Conservation (phyloP, 2,113 vertebrate genomes). For the Thoracochromis brauschi region DNA sequence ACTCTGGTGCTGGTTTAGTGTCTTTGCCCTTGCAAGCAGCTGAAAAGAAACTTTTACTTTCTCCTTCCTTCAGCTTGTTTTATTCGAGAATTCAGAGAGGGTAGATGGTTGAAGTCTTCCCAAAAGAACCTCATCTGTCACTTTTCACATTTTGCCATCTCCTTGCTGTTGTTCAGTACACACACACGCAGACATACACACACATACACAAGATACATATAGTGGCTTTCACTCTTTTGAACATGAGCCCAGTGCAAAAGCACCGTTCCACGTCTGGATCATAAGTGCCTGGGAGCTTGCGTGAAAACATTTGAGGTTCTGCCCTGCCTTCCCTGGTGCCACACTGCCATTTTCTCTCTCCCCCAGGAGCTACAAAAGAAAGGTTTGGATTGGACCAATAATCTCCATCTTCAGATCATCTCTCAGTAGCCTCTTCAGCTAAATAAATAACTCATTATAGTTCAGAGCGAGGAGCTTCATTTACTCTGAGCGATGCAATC, state of each 20-base stretch:
- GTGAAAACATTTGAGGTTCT: slow-evolving; percentile 59
- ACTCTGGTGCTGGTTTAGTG: background rate
- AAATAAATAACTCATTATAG: slow-evolving; percentile 81
- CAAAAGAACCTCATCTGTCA: background rate
- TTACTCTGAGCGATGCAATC: slow-evolving; percentile 73
- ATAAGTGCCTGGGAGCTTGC: slow-evolving; percentile 30
- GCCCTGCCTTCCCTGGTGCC: slow-evolving; percentile 69
- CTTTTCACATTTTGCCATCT: background rate
- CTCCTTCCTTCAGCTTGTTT: background rate
- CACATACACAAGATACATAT: background rate
- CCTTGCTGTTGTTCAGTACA: background rate
- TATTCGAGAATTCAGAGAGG: background rate
- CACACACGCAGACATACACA: background rate
- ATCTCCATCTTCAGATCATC: slow-evolving; percentile 75
- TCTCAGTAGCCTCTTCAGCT: slow-evolving; percentile 64
- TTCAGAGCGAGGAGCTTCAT: slow-evolving; percentile 69
- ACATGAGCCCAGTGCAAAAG: background rate
- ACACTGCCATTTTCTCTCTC: slow-evolving; percentile 66
- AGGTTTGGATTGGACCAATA: slow-evolving; percentile 47
- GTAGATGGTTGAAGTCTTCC: background rate
- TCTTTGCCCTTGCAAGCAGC: background rate
- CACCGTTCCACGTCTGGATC: slow-evolving; percentile 6
- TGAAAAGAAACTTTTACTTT: background rate
- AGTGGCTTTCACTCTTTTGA: background rate
- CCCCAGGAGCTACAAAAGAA: slow-evolving; percentile 42